Conservation (phyloP, 2,797 vertebrate species). For the Toxotes lorentzi region DNA sequence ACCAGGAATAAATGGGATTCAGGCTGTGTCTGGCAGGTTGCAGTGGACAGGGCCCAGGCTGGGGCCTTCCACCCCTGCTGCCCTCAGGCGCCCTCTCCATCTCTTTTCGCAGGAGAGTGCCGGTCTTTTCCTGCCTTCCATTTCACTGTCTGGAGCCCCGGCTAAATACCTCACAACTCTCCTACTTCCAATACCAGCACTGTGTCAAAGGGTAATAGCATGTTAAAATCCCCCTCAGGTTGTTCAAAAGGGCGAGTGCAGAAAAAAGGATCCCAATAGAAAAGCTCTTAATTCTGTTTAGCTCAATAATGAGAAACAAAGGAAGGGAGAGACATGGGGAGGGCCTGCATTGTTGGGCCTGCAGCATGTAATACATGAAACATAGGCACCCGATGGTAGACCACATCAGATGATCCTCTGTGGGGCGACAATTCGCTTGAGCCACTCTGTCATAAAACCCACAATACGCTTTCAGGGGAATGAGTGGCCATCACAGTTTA, state of each 20-base stretch:
- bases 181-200: constrained; percentile 69
- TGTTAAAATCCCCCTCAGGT: constrained; percentile 85
- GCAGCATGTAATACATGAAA: constrained; percentile 65
- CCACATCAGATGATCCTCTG: constrained; percentile 76
- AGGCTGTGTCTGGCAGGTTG: constrained; percentile 84
- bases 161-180: constrained; percentile 81
- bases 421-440: constrained; percentile 73
- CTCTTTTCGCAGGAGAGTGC: constrained; percentile 73
- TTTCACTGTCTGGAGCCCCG: constrained; percentile 76
- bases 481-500: constrained; percentile 80
- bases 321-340: constrained; percentile 47
- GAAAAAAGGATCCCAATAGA: constrained; percentile 67
- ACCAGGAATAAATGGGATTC: constrained; percentile 88
- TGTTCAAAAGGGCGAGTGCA: constrained; percentile 77
- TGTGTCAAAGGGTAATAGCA: constrained; percentile 85
- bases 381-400: constrained; percentile 54
- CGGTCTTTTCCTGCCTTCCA: constrained; percentile 78
- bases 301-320: constrained; percentile 79
- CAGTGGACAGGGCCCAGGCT: constrained; percentile 80
- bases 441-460: constrained; percentile 78
- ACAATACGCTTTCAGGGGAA: constrained; percentile 76
- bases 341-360: constrained; percentile 60
- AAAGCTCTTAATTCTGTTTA: constrained; percentile 82
- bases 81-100: constrained; percentile 82
- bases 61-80: constrained; percentile 79